Evolutionary conservation across 2,113 vertebrate genomes (phyloP).

Genomic region (Bubo bubo): DNA sequence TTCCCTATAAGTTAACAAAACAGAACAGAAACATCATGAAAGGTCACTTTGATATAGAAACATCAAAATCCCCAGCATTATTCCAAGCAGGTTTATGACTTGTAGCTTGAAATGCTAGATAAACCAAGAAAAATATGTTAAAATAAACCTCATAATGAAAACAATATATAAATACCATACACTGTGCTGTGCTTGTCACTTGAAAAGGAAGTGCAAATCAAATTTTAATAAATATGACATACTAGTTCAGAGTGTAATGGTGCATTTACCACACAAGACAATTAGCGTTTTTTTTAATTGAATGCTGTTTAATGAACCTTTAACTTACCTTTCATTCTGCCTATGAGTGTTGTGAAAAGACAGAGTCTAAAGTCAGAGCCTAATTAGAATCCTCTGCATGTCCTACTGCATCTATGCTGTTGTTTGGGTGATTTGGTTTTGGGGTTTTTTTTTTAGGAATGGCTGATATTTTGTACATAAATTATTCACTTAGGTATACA

Average conservation of each 20-base stretch:
- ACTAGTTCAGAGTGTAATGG: neutral
- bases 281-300: constrained; percentile 1
- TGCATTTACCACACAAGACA: constrained; percentile 35
- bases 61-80: neutral
- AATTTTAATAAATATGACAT: constrained; percentile 53
- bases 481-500: neutral
- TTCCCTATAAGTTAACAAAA: neutral
- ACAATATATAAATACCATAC: neutral
- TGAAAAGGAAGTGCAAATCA: constrained; percentile 7
- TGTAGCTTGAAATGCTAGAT: constrained; percentile 30
- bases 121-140: constrained; percentile 37
- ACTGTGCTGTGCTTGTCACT: neutral
- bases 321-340: constrained; percentile 57
- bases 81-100: constrained; percentile 11
- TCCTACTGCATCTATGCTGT: neutral
- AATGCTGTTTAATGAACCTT: constrained; percentile 68
- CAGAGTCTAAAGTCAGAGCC: constrained; percentile 30
- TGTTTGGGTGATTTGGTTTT: neutral
- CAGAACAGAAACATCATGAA: constrained; percentile 11
- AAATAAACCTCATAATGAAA: constrained; percentile 16
- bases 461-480: neutral
- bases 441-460: neutral
- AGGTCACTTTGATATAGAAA: constrained; percentile 52
- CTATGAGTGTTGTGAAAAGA: constrained; percentile 35
- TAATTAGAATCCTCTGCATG: constrained; percentile 45